Base-by-base conservation (phyloP, 2,888 invertebrate species). In the Melitaea athalia region DNA sequence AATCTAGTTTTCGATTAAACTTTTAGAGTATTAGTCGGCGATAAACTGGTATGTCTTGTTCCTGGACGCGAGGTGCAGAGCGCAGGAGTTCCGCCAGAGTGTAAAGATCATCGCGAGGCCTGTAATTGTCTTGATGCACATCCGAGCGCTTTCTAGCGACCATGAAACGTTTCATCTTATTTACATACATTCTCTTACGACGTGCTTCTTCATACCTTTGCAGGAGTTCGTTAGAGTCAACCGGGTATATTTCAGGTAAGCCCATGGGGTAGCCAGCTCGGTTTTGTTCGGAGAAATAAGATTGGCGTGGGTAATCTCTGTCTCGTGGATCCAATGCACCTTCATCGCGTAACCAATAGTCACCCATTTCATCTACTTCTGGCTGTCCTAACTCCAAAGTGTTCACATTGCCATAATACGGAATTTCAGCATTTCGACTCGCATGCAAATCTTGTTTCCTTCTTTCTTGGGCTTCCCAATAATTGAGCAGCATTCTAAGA, bases 11-110 rank as follows among this genome's bases (percentile, higher is more conserved):
- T 70, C 67, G 74, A 60, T 72, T 75, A 62, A 73, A 72, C 68
- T 17, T 81, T 93, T 94, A 94, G 80, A 95, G 91, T 83, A 94
- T 92, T 85, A 94, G 89, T 82, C 94, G 93, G 81, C 94, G 94
- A 80, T 94, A 94, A 5, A 94, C 86, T 59, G 95, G 94, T 63
- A 94, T 88, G 69, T 94, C 94, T 72, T 94, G 93, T 73, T 93
- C 94, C 81, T 89, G 91, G 55, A 92, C 93, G 62, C 91, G 83
- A 0, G 92, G 93, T n/a, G 92, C 87, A 7, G 93, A 90, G 74
- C 92, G 90, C 66, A 95, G 85, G 59, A 95, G 85, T 77, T 94
- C 94, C 8, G 94, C 93, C 62, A 95, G 85, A 0, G 94, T 94
- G 82, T 94, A 94, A 59, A 94, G 90, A 76, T 94, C 94, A 72